These are phyloP conservation scores for Lamellibrachia satsuma DNA, from an alignment of 2,888 invertebrate genomes.

Conservation along the genomic window DNA sequence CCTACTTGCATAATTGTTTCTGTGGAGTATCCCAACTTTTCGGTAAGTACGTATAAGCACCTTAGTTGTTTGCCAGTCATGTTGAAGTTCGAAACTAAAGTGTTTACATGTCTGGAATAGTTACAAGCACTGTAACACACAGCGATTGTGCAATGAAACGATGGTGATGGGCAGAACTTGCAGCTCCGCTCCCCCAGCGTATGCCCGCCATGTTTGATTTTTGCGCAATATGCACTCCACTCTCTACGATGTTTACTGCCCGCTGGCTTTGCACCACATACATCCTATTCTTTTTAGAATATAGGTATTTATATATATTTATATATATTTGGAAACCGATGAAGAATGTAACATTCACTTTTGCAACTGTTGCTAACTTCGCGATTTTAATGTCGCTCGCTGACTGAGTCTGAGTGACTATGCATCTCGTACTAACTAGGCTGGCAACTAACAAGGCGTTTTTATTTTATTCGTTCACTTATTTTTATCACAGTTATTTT, in stretches of 20 bases:
- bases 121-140: background rate
- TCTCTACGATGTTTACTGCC: background rate
- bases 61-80: background rate
- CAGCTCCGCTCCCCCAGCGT: background rate
- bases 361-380: background rate
- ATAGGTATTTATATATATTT: background rate
- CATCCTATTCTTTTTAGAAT: background rate
- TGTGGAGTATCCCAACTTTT: conserved; percentile 13
- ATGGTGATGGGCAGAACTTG: background rate
- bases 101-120: conserved; percentile 5
- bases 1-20: conserved; percentile 9
- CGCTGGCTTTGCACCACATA: background rate
- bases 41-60: conserved; percentile 17
- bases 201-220: conserved; percentile 9
- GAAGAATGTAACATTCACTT: background rate
- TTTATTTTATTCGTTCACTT: background rate
- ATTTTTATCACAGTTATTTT: background rate
- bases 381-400: background rate
- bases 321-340: background rate
- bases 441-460: background rate
- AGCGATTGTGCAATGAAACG: background rate
- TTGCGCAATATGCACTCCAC: background rate
- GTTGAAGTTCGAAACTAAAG: background rate
- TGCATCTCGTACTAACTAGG: background rate
- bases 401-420: background rate